phyloP scores from a whole-genome alignment of 1,140 invertebrate genomes.

The Procambarus clarkii region DNA sequence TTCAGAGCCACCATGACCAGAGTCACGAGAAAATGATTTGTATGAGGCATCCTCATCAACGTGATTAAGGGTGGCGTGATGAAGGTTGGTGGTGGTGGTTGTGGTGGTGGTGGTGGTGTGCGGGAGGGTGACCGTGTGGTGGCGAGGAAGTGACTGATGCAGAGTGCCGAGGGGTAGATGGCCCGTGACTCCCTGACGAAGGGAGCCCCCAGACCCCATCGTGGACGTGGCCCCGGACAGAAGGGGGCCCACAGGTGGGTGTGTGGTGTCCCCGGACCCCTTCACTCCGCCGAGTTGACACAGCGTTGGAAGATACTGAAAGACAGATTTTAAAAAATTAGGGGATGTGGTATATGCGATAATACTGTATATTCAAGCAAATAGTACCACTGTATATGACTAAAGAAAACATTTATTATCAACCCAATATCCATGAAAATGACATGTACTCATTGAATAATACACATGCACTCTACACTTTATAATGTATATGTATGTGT shows the following conservation, averaged over 20 bases:
- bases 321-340: slow-evolving; percentile 28
- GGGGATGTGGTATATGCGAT: background rate
- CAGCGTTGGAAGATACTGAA: slow-evolving; percentile 72
- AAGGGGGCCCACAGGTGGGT: slow-evolving; percentile 69
- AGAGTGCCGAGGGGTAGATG: slow-evolving; percentile 70
- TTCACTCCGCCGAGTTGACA: slow-evolving; percentile 71
- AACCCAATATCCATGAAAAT: too few relatives aligned
- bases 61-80: slow-evolving; percentile 65
- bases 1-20: slow-evolving; percentile 81
- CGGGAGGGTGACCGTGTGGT: slow-evolving; percentile 65
- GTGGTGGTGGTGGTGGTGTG: slow-evolving; percentile 71
- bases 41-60: slow-evolving; percentile 82
- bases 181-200: slow-evolving; percentile 67
- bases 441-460: background rate
- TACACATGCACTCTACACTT: background rate
- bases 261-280: slow-evolving; percentile 67
- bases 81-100: slow-evolving; percentile 68
- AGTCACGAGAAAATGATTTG: slow-evolving; percentile 82
- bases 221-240: slow-evolving; percentile 71
- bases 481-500: background rate
- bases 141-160: slow-evolving; percentile 72
- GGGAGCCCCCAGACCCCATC: slow-evolving; percentile 72
- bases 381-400: too few relatives aligned
- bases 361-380: too few relatives aligned
- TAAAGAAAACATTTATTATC: background rate